These are phyloP conservation scores for Seladonia tumulorum DNA, from an alignment of 2,888 invertebrate genomes.

Conservation along the genomic window DNA sequence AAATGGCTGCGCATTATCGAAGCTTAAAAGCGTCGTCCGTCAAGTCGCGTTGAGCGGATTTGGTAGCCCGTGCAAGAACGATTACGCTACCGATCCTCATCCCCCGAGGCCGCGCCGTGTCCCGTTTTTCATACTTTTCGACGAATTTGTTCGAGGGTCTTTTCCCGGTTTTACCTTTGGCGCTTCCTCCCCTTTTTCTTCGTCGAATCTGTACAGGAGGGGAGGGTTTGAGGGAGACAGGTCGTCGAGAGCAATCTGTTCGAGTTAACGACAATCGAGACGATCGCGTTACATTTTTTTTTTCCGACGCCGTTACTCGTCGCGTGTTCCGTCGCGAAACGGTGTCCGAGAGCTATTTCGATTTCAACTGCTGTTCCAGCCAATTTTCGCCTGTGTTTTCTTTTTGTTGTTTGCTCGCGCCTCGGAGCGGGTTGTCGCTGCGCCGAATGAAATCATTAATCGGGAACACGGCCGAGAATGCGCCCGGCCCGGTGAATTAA, in stretches of 20 bases:
- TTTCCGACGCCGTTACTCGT: not conserved
- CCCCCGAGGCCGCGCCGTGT: not conserved
- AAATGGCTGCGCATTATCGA: slow-evolving; percentile 64
- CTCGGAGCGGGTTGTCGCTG: not conserved
- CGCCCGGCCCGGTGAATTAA: slow-evolving; percentile 3
- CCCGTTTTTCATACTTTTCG: slow-evolving; percentile 51
- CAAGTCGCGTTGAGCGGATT: slow-evolving; percentile 62
- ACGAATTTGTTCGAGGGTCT: slow-evolving; percentile 37
- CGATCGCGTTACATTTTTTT: slow-evolving; percentile 5
- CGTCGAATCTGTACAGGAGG: not conserved
- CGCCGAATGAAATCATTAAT: slow-evolving; percentile 23
- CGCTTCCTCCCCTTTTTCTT: not conserved
- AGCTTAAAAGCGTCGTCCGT: slow-evolving; percentile 64
- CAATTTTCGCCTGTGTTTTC: not conserved
- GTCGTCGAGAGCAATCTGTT: not conserved
- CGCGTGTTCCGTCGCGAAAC: not conserved
- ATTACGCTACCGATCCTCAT: slow-evolving; percentile 37
- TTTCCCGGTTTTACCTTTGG: slow-evolving; percentile 14
- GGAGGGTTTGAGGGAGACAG: too few species aligned
- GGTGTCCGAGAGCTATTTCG: not conserved
- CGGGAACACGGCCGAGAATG: slow-evolving; percentile 10
- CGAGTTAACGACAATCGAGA: not conserved
- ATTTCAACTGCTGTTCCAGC: not conserved
- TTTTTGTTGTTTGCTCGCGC: not conserved
- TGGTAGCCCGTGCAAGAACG: slow-evolving; percentile 51